Conservation (phyloP, 2,113 vertebrate species). For the Butorides virescens region DNA sequence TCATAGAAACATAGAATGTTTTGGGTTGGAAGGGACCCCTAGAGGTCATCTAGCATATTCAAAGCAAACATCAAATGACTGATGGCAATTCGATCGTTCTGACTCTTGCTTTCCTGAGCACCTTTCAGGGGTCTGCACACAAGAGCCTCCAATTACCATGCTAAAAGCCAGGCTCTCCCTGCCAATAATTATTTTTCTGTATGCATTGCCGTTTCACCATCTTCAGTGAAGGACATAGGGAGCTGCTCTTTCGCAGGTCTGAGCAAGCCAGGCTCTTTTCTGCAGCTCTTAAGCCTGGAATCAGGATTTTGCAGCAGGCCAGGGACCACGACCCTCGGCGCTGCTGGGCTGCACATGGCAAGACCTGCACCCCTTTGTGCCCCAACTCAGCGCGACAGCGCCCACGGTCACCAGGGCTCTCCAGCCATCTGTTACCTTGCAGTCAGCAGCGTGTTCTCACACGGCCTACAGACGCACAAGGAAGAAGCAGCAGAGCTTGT, state of each 20-base stretch:
- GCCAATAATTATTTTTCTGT: slow-evolving; percentile 31
- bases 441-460: neutral
- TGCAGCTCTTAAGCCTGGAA: neutral
- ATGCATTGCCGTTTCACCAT: slow-evolving; percentile 18
- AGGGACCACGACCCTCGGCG: neutral
- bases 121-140: neutral
- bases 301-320: neutral
- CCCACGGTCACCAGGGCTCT: neutral
- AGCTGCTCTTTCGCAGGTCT: slow-evolving; percentile 12
- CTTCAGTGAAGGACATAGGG: neutral
- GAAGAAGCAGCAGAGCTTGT: neutral
- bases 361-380: neutral
- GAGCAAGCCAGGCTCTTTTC: neutral
- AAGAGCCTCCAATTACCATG: neutral
- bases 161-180: neutral
- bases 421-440: slow-evolving; percentile 15
- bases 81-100: neutral
- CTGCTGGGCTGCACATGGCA: neutral
- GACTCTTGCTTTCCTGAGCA: neutral
- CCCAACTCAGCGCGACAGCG: accelerated
- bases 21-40: too few relatives aligned
- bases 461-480: neutral
- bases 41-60: neutral
- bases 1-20: too few relatives aligned
- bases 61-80: neutral